Evolutionary conservation across 23 tunicate genomes (phyloP).

Genomic region (Diplosoma virens): DNA sequence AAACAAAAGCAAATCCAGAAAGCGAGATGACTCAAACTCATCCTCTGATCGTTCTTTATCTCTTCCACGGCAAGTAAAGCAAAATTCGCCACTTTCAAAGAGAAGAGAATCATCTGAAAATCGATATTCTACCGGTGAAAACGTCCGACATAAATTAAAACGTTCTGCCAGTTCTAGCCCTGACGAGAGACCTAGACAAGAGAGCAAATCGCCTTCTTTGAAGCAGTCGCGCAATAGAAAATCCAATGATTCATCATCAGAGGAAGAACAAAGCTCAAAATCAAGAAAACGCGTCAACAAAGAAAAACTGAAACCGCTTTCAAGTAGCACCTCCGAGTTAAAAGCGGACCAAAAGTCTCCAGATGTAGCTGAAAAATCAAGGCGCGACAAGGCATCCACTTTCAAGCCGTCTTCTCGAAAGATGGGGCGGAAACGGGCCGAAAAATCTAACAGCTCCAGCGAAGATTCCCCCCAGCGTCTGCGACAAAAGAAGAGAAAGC

Average conservation of each 20-base stretch:
- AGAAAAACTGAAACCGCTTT: background rate
- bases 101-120: background rate
- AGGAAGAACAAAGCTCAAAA: no score
- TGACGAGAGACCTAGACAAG: no score
- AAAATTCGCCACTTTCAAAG: background rate
- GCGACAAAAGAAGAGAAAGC: background rate
- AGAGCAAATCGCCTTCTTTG: no score
- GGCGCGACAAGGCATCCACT: background rate
- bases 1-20: background rate
- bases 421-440: background rate
- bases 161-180: no score
- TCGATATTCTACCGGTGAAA: no score
- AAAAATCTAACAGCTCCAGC: slow-evolving; percentile 17
- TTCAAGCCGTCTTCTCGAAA: background rate
- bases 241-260: no score
- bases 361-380: background rate
- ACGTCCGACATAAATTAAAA: no score
- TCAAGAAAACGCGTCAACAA: background rate
- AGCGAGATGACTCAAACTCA: background rate
- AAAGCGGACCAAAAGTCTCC: background rate
- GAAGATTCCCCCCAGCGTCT: background rate
- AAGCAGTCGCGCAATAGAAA: no score
- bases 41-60: slow-evolving; percentile 11
- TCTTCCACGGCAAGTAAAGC: background rate
- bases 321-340: slow-evolving; percentile 11